Conservation (phyloP, 2,888 invertebrate genomes). For the Gnatocerus cornutus region DNA sequence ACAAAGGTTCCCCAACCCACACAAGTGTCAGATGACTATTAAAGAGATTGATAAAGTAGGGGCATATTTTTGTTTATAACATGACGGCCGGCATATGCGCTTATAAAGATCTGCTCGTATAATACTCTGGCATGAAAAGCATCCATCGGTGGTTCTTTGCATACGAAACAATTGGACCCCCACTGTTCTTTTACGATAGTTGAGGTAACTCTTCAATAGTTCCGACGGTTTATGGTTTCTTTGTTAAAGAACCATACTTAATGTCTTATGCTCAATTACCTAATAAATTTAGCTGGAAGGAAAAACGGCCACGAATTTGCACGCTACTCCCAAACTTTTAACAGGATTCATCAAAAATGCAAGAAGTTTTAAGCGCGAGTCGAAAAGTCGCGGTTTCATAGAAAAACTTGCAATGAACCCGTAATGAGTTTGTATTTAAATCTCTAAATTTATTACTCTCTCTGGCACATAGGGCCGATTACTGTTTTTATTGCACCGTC, state of each 20-base stretch:
- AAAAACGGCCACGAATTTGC: conserved; percentile 13
- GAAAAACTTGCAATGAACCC: conserved; percentile 53
- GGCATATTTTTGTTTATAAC: conserved; percentile 52
- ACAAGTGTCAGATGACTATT: conserved; percentile 52
- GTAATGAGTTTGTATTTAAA: too few species aligned
- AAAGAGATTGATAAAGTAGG: conserved; percentile 53
- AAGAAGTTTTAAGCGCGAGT: background rate
- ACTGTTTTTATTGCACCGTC: too few species aligned
- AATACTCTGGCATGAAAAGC: conserved; percentile 49
- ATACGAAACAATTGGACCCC: conserved; percentile 65
- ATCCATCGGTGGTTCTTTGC: conserved; percentile 64
- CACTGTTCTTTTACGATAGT: conserved; percentile 61
- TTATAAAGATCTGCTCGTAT: conserved; percentile 46
- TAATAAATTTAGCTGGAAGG: conserved; percentile 57
- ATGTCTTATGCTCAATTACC: conserved; percentile 60
- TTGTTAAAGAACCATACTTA: conserved; percentile 59
- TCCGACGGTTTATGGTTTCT: conserved; percentile 62
- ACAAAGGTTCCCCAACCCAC: conserved; percentile 41
- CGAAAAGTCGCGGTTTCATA: too few species aligned
- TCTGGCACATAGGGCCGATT: too few species aligned
- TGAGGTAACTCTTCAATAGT: conserved; percentile 60
- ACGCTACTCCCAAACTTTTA: background rate
- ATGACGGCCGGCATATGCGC: conserved; percentile 38
- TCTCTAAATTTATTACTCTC: too few species aligned
- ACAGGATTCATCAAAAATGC: background rate